Evolutionary conservation across 2,888 invertebrate genomes (phyloP).

Genomic region (Plebejus anna): DNA sequence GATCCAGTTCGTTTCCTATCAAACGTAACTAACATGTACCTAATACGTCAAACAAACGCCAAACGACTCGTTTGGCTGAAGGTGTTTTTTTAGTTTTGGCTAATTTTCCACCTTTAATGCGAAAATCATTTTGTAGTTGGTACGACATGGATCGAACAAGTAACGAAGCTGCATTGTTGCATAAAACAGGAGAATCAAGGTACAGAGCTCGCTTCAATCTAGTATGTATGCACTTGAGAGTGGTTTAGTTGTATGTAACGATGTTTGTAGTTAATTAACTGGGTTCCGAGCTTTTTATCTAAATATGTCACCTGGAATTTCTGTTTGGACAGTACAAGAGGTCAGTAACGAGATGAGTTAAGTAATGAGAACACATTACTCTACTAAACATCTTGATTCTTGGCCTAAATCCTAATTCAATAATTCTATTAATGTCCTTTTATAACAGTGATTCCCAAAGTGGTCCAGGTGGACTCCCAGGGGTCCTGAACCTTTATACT

Average conservation of each 20-base stretch:
- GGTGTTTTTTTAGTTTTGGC: neutral
- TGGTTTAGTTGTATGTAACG: slow-evolving; percentile 4
- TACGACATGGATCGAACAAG: too few relatives aligned
- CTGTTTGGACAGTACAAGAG: neutral
- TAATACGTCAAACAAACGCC: neutral
- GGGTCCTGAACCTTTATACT: too few relatives aligned
- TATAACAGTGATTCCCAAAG: neutral
- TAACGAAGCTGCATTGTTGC: neutral
- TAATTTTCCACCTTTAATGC: neutral
- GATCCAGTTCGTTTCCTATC: neutral
- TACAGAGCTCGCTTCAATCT: neutral
- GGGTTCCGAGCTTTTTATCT: slow-evolving; percentile 1
- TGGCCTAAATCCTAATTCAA: neutral
- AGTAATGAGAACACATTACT: neutral
- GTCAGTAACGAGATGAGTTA: neutral
- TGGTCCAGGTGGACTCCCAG: too few relatives aligned
- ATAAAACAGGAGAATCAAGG: neutral
- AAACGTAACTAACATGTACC: neutral
- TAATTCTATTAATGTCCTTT: neutral
- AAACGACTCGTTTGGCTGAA: neutral
- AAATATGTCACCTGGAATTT: slow-evolving; percentile 10
- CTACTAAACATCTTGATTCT: neutral
- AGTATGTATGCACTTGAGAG: neutral
- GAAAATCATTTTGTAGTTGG: too few relatives aligned
- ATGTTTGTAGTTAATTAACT: slow-evolving; percentile 18